These are phyloP conservation scores for Melospiza melodia DNA, from an alignment of 2,113 vertebrate genomes.

Conservation along the genomic window DNA sequence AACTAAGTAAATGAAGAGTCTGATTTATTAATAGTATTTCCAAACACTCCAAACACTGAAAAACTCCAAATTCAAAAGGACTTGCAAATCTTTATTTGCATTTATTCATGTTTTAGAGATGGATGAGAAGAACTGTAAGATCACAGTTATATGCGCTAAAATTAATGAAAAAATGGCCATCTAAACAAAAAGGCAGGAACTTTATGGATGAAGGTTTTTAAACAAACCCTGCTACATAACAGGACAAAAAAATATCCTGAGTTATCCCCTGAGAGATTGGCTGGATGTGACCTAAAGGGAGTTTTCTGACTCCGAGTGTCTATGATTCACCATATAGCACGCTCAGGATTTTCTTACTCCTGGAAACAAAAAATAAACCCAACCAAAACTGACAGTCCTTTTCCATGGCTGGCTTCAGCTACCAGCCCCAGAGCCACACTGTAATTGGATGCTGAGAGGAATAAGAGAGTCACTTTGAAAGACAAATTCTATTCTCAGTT, in stretches of 20 bases:
- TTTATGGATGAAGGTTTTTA: not conserved
- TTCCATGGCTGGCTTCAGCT: slow-evolving; percentile 22
- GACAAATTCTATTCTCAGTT: not conserved
- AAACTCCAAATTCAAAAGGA: not conserved
- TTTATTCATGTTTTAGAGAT: not conserved
- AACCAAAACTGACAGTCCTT: slow-evolving; percentile 27
- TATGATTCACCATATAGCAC: slow-evolving; percentile 39
- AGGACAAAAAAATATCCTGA: slow-evolving; percentile 31
- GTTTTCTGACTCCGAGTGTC: not conserved
- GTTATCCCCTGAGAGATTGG: not conserved
- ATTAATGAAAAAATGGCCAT: not conserved
- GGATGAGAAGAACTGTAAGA: not conserved
- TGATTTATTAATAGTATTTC: not conserved
- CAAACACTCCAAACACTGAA: not conserved
- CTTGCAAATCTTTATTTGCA: not conserved
- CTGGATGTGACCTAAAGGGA: slow-evolving; percentile 40
- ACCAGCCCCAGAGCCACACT: slow-evolving; percentile 5
- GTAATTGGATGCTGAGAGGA: slow-evolving; percentile 27
- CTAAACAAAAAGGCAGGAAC: not conserved
- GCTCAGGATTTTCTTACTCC: slow-evolving; percentile 9
- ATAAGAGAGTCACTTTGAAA: slow-evolving; percentile 19
- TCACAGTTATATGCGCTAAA: not conserved
- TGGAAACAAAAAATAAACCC: not conserved
- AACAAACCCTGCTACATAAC: not conserved
- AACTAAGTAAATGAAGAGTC: not conserved